Evolutionary conservation across 1,140 invertebrate species (phyloP).

Genomic region (Brachionus angularis): DNA sequence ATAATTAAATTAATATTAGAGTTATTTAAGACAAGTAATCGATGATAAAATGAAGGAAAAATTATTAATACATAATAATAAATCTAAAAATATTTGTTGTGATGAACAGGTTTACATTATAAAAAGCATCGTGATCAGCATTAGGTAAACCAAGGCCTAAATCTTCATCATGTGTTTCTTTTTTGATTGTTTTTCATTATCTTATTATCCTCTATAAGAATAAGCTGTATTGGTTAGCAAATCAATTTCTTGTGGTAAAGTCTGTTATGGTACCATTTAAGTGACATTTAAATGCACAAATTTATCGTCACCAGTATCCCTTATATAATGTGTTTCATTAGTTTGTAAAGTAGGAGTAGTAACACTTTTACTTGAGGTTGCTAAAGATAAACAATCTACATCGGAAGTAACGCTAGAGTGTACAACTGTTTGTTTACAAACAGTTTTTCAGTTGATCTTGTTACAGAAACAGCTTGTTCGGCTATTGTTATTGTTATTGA

Average conservation of each 20-base stretch:
- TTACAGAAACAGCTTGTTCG: background rate
- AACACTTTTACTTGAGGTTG: constrained; percentile 1
- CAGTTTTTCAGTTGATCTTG: background rate
- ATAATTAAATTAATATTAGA: too few species aligned
- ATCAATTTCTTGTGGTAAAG: constrained; percentile 41
- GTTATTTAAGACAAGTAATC: too few species aligned
- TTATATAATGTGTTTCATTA: too few species aligned
- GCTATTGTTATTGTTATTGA: background rate
- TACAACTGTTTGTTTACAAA: background rate
- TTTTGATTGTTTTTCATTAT: constrained; percentile 55
- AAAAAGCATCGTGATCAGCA: background rate
- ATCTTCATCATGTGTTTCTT: too few species aligned
- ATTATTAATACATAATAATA: too few species aligned
- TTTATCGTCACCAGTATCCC: background rate
- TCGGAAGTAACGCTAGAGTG: background rate
- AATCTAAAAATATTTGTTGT: too few species aligned
- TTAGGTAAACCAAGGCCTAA: constrained; percentile 58
- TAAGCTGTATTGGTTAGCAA: background rate
- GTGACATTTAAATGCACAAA: constrained; percentile 25
- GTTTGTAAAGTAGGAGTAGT: too few species aligned
- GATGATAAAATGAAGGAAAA: too few species aligned
- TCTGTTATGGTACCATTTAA: constrained; percentile 39
- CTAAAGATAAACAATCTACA: background rate
- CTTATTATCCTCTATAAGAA: constrained; percentile 18
- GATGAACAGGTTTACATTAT: too few species aligned